Evolutionary conservation across 2,888 invertebrate species (phyloP).

Genomic region (Thereva unica): DNA sequence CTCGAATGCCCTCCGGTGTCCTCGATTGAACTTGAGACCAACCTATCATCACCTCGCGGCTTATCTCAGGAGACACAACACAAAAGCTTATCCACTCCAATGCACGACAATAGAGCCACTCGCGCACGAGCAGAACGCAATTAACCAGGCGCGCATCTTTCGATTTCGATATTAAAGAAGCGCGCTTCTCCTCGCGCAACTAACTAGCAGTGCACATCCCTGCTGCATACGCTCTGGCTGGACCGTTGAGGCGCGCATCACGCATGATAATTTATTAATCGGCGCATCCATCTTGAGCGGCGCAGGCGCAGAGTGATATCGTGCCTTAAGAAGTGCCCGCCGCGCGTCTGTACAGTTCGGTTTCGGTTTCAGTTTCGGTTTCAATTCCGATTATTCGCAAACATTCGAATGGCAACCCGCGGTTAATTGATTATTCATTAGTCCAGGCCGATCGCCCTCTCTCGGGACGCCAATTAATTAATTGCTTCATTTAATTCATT

Average conservation of each 20-base stretch:
- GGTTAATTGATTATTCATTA: conserved; percentile 34
- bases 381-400: conserved; percentile 11
- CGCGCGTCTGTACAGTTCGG: neutral
- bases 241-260: conserved; percentile 10
- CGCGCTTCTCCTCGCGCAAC: neutral
- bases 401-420: conserved; percentile 14
- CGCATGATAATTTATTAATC: conserved; percentile 27
- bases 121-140: too few species aligned
- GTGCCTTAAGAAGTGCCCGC: neutral
- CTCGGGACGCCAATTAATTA: conserved; percentile 32
- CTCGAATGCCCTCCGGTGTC: too few species aligned
- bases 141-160: neutral
- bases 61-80: too few species aligned
- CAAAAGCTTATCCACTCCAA: too few species aligned
- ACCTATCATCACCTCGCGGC: too few species aligned
- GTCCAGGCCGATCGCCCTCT: neutral
- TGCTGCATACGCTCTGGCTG: neutral
- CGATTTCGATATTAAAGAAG: too few species aligned
- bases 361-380: conserved; percentile 19
- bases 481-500: conserved; percentile 35
- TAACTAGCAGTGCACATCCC: conserved; percentile 1
- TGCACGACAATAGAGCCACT: too few species aligned
- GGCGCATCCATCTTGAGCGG: conserved; percentile 6
- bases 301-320: neutral
- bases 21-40: too few species aligned